Evolutionary conservation across 2,888 invertebrate species (phyloP), one percentile per base, ranked within the genome.

Genomic region (Poecilobothrus nobilitatus): DNA sequence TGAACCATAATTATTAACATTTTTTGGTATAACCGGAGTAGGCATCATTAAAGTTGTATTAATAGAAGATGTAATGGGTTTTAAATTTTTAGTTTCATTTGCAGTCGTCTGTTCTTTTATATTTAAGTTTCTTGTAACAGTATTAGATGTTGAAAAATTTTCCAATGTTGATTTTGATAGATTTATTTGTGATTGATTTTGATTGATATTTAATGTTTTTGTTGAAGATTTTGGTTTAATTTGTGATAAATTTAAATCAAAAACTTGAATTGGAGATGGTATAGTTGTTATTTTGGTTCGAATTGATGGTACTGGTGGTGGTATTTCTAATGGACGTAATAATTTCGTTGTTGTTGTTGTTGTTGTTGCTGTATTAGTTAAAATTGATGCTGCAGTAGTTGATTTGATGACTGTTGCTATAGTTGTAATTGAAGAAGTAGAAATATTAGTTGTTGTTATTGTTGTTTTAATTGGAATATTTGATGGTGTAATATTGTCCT

Each of bases 241-340:
- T 67, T 63, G 12, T 67, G 37, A 4, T 65, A 34, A 67, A 67
- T 44, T 68, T 66, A 66, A 22, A 66, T 66, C 15, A 27, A 27
- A 27, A 66, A 68, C 68, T 61, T 69, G 69, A 66, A 70, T 66
- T 71, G 70, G 68, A 67, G 71, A 69, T 67, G 68, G 66, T 62
- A 65, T 68, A 33, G 27, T 66, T 68, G 62, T 41, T 12, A 63
- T 70, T 63, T 63, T 41, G 66, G 66, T 70, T 70, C 67, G 67
- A 33, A n/a, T 53, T 66, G 66, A 41, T 66, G 62, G 61, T 9
- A 22, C 10, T 21, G 61, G 66, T 67, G 69, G 62, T 70, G 69
- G 44, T 65, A 22, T 44, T 41, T 65, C 65, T n/a, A 65, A 53
- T 66, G 20, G 63, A 69, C 65, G 65, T 68, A 18, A 44, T 68